Conservation (phyloP, 2,888 invertebrate genomes). For the Apotomis betuletana region DNA sequence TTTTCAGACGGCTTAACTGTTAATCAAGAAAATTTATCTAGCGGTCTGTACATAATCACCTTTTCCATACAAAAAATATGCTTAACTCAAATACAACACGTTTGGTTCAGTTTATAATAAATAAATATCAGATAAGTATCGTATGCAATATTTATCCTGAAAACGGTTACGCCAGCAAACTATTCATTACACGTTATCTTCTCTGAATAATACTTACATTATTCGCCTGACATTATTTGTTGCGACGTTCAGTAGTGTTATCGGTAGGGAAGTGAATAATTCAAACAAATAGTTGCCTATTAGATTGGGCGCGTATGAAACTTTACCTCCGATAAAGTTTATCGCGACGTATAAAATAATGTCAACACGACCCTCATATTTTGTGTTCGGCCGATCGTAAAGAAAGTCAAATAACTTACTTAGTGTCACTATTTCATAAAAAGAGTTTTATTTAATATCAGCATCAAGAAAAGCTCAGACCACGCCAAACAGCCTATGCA, state of each 20-base stretch:
- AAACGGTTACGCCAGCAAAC: constrained; percentile 24
- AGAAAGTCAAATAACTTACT: constrained; percentile 55
- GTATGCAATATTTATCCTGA: constrained; percentile 18
- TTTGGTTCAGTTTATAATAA: not conserved
- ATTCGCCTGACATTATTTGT: constrained; percentile 34
- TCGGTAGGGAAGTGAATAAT: constrained; percentile 39
- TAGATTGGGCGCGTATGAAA: constrained; percentile 47
- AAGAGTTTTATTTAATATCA: not conserved
- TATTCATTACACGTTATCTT: constrained; percentile 38
- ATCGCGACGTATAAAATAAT: constrained; percentile 57
- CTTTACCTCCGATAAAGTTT: constrained; percentile 56
- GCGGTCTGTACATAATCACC: no score
- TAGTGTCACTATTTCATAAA: constrained; percentile 1
- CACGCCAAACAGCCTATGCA: no score
- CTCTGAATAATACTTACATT: constrained; percentile 38
- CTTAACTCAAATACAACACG: no score
- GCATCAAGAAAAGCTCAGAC: no score
- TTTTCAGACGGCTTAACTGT: no score
- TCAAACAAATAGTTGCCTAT: constrained; percentile 41
- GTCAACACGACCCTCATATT: constrained; percentile 60
- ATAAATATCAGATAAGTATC: not conserved
- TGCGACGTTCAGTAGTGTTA: constrained; percentile 35
- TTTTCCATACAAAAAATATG: no score
- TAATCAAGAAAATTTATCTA: no score
- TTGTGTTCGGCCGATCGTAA: constrained; percentile 58